Base-by-base conservation (phyloP, 1,140 invertebrate genomes). In the Zophobas morio region DNA sequence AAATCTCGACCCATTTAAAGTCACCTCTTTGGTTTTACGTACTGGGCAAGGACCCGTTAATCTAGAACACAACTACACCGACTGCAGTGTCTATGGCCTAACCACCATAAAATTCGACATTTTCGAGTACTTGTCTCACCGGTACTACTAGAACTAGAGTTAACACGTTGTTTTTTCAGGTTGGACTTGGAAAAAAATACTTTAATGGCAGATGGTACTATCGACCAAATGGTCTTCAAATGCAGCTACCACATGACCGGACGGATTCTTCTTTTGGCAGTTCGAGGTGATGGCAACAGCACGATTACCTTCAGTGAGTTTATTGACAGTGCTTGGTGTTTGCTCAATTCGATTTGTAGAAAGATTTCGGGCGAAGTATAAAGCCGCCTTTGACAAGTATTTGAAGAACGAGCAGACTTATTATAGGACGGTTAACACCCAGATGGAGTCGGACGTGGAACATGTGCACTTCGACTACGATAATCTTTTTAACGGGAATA, bases 161-260 rank as follows among this genome's bases (percentile, higher is more conserved):
- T 20, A 20, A 20, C 20, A 20, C 20, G 20, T 20, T 20, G 20
- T 20, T 20, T 20, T 20, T 20, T 20, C 20, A 20, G 20, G 20
- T 20, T 77, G 8, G 78, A 82, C 78, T n/a, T 42, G 6, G 40
- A 74, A 6, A 79, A 81, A n/a, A 78, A 77, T 35, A 35, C 57
- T n/a, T 54, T 82, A 35, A 6, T 34, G 1, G 53, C 81, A 33
- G 36, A 1, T 42, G 37, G 32, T 3, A 3, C 46, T 0, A 60
- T 74, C 42, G 76, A 78, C 1, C 37, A 77, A 66, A 33, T 81
- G 5, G 49, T 36, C 20, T 76, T 78, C 42, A 54, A 60, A 8
- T 78, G 57, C 33, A 4, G 77, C 36, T 82, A 79, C 34, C 33
- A 39, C 0, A 37, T 70, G 5, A 35, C n/a, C 42, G 63, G 63